Evolutionary conservation across 2,888 invertebrate species (phyloP), one percentile per base, ranked within the genome.

Genomic region (Elaeidobius kamerunicus): DNA sequence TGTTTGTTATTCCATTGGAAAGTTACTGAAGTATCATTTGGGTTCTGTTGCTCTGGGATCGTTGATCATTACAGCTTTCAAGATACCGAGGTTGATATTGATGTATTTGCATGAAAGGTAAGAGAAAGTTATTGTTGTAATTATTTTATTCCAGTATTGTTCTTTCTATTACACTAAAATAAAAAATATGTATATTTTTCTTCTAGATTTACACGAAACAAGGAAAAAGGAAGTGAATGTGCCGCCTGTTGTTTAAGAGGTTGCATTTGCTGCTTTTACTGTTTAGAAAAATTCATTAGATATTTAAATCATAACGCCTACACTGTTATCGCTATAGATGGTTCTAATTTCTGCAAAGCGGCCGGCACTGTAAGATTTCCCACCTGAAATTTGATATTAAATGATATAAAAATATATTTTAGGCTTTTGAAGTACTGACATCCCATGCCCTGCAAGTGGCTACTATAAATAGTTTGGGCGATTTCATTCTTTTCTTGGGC

Each of bases 21-120:
- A 88, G 65, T 17, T 84, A 38, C 59, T 78, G 3, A 69, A 81
- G 30, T 89, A 83, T 67, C 89, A 91, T 71, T 68, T 89, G 56
- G 90, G 90, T 11, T 85, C 89, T 0, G 77, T 89, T 9, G 87
- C 88, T 1, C 79, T 89, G 55, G 90, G 90, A 0, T 84, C 89
- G 0, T 73, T 90, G 43, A 70, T 91, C 17, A 84, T 91, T 47
- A 85, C 88, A 17, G 68, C 86, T 2, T 78, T 89, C 14, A 84
- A 88, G 68, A 67, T 88, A 38, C 71, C 85, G 18, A 74, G 86
- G 43, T 67, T 76, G 1, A 64, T 81, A 6, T 62, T 82, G 17
- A 69, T 68, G 55, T 28, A 60, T 7, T 28, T 69, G 11, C 66
- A 71, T 58, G 75, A 75, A 35, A 69, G 72, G 20, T 62, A 30